Base-by-base conservation (phyloP, 2,113 vertebrate genomes). In the Dendrocopos noguchii region DNA sequence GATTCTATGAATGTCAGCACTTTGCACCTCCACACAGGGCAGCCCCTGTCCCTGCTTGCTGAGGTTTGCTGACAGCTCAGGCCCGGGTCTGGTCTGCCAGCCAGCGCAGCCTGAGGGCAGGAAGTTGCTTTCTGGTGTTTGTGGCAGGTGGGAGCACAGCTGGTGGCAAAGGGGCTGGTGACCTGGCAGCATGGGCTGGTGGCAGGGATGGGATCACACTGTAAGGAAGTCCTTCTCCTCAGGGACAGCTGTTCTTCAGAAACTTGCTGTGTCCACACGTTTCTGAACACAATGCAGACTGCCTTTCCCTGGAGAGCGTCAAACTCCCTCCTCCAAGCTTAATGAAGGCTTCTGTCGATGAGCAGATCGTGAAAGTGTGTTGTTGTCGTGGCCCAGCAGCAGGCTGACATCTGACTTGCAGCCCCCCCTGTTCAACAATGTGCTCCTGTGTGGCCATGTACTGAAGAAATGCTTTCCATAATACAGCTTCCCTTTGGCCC, bases 141-240 rank as follows among this genome's bases (percentile, higher is more conserved):
- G 14, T 27, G 42, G 65, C 18, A 16, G 33, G 33, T 15, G 53
- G 3, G n/a, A 42, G 16, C 4, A 19, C 31, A 9, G 15, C 16
- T 2, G 2, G 2, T 31, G 65, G 42, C 9, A 34, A 31, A 36
- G 61, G 72, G 27, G 9, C 15, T 4, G 4, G 10, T 1, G 4
- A 47, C 24, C 20, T 25, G 42, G 60, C 28, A 31, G 64, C 1
- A 29, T 3, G 1, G 31, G 55, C 27, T 0, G 0, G 7, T 29
- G 67, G 29, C 63, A 50, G 64, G 33, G 44, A 15, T 33, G 6
- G 2, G 15, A 14, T n/a, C 44, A 3, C 0, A 0, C 15, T 25
- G 29, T 33, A 18, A 42, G 52, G 17, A 47, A 28, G 19, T 15
- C 0, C 0, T 12, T 66, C 25, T 31, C 16, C 2, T 36, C 5